These are phyloP conservation scores for Pollenia angustigena DNA, from an alignment of 2,888 invertebrate species.

Conservation along the genomic window DNA sequence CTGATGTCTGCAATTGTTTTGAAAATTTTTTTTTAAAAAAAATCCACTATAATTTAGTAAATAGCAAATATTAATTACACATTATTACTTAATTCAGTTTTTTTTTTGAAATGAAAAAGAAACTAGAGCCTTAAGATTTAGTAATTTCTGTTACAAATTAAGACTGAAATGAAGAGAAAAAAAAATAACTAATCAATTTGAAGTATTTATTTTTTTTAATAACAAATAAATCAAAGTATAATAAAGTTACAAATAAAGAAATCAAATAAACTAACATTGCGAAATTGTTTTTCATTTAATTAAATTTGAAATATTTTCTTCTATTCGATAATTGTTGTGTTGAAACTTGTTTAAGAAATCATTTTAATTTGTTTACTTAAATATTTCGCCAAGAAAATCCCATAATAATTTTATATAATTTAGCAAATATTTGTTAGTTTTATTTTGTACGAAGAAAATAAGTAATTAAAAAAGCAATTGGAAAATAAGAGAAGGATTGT, in stretches of 20 bases:
- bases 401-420: conserved; percentile 35
- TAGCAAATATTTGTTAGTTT: conserved; percentile 7
- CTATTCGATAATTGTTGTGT: not conserved
- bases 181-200: conserved; percentile 22
- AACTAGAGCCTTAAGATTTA: conserved; percentile 26
- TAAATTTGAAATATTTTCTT: conserved; percentile 52
- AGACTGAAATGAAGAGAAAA: not conserved
- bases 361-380: conserved; percentile 19
- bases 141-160: conserved; percentile 18
- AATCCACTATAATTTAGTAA: not conserved
- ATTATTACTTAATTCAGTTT: conserved; percentile 58
- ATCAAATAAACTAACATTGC: conserved; percentile 44
- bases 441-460: not conserved
- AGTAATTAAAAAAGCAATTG: conserved; percentile 8
- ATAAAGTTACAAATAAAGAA: not conserved
- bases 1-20: conserved; percentile 36
- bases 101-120: conserved; percentile 31
- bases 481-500: not conserved
- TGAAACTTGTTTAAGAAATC: conserved; percentile 39
- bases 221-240: not conserved
- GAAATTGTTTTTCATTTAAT: conserved; percentile 60
- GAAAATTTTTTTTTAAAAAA: conserved; percentile 6
- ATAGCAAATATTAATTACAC: conserved; percentile 63
- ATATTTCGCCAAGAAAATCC: not conserved
- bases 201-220: not conserved